phyloP scores from a whole-genome alignment of 2,888 invertebrate species.

The Geophilus truncorum region DNA sequence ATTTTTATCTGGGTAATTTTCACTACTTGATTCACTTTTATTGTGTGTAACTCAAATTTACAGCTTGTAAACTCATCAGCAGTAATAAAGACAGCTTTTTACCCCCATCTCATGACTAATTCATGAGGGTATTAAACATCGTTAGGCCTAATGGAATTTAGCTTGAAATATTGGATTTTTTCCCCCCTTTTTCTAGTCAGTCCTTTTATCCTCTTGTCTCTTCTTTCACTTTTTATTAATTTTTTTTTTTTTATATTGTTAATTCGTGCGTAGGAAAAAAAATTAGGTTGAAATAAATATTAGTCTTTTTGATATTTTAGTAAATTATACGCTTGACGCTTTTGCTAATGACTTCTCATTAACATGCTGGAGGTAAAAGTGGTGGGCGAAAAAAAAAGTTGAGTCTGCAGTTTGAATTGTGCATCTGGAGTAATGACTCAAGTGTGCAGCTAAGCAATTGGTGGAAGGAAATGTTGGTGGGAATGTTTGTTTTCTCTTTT shows the following conservation, averaged over 20 bases:
- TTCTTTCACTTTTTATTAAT: too few relatives aligned
- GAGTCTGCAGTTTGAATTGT: slow-evolving; percentile 15
- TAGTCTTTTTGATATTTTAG: neutral
- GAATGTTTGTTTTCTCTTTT: neutral
- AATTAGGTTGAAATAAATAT: neutral
- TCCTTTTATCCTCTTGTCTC: too few relatives aligned
- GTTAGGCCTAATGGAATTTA: slow-evolving; percentile 4
- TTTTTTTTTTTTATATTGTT: too few relatives aligned
- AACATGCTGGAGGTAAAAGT: neutral
- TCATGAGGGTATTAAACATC: slow-evolving; percentile 8
- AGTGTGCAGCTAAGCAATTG: slow-evolving; percentile 13
- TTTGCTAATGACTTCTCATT: slow-evolving; percentile 14
- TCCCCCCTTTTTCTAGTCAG: too few relatives aligned
- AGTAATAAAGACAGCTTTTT: slow-evolving; percentile 3
- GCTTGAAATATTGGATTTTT: neutral
- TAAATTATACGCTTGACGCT: slow-evolving; percentile 11
- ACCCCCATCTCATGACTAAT: slow-evolving; percentile 1
- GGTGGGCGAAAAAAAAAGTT: neutral
- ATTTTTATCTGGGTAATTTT: slow-evolving; percentile 3
- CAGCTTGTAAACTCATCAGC: slow-evolving; percentile 20
- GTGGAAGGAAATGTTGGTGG: neutral
- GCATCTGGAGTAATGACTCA: neutral
- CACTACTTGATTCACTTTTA: slow-evolving; percentile 20
- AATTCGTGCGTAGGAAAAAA: neutral
- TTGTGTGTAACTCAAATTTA: slow-evolving; percentile 11